Conservation (phyloP, 2,113 vertebrate species). For the Varanus salvator region DNA sequence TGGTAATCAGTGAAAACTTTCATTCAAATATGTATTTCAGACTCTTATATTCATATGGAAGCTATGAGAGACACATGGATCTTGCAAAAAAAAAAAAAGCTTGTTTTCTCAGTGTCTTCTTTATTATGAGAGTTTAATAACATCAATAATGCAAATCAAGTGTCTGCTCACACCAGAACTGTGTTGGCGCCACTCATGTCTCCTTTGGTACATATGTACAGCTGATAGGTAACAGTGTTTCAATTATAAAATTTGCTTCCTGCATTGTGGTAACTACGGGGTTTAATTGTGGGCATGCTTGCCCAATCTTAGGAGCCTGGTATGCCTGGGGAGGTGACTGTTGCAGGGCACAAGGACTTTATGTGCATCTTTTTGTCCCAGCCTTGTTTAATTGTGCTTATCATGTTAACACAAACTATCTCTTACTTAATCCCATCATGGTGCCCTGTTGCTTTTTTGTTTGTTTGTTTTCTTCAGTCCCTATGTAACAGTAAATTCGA, state of each 20-base stretch:
- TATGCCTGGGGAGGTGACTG: too few relatives aligned
- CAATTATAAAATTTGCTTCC: not conserved
- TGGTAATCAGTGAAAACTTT: constrained; percentile 16
- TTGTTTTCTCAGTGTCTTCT: not conserved
- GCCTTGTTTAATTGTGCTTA: too few relatives aligned
- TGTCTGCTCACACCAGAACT: not conserved
- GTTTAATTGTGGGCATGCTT: not conserved
- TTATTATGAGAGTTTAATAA: not conserved
- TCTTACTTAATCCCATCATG: too few relatives aligned
- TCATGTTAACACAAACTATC: too few relatives aligned
- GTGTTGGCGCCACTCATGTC: not conserved
- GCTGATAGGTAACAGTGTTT: not conserved
- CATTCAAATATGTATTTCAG: not conserved
- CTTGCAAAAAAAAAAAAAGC: rapidly evolving
- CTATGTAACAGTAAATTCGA: not conserved
- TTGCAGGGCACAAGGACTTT: too few relatives aligned
- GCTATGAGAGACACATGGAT: constrained; percentile 9
- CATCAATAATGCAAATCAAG: constrained; percentile 8
- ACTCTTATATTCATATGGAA: not conserved
- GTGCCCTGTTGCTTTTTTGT: not conserved
- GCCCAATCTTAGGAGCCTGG: too few relatives aligned
- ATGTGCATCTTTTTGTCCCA: too few relatives aligned
- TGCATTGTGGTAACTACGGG: not conserved
- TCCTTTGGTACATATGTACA: not conserved
- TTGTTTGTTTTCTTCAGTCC: not conserved